Evolutionary conservation across 1,140 invertebrate genomes (phyloP).

Genomic region (Probaryconus sp.): DNA sequence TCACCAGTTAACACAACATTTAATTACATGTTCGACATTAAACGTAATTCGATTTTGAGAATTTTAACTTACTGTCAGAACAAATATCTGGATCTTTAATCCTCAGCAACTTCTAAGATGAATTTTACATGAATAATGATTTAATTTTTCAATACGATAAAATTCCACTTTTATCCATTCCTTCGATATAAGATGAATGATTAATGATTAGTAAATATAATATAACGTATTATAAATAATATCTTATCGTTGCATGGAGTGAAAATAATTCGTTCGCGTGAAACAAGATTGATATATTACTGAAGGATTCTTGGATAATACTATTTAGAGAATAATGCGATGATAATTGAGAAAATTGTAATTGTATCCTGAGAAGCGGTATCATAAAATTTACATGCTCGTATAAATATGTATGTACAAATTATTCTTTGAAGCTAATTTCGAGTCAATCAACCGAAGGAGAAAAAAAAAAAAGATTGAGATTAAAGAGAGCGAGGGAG

Average conservation of each 20-base stretch:
- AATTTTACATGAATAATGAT: conserved; percentile 39
- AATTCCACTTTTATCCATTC: conserved; percentile 52
- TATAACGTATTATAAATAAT: no score
- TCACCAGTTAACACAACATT: no score
- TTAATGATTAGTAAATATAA: no score
- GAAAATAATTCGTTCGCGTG: no score
- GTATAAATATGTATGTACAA: conserved; percentile 44
- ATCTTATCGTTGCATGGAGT: no score
- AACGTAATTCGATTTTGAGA: no score
- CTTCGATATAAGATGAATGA: conserved; percentile 17
- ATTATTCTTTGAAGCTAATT: neutral
- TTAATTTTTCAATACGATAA: conserved; percentile 34
- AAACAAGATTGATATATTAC: no score
- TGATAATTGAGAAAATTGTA: no score
- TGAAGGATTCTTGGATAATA: no score
- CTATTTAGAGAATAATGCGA: no score
- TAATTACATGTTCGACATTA: no score
- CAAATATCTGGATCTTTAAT: conserved; percentile 48
- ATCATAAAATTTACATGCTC: conserved; percentile 8
- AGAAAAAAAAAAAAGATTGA: neutral
- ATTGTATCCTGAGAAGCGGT: neutral
- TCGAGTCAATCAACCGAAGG: neutral
- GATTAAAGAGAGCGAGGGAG: conserved; percentile 8
- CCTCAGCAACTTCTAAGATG: conserved; percentile 36
- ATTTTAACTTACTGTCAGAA: conserved; percentile 53